These are phyloP conservation scores for Rhodinocichla rosea DNA, from an alignment of 2,113 vertebrate species.

Conservation along the genomic window DNA sequence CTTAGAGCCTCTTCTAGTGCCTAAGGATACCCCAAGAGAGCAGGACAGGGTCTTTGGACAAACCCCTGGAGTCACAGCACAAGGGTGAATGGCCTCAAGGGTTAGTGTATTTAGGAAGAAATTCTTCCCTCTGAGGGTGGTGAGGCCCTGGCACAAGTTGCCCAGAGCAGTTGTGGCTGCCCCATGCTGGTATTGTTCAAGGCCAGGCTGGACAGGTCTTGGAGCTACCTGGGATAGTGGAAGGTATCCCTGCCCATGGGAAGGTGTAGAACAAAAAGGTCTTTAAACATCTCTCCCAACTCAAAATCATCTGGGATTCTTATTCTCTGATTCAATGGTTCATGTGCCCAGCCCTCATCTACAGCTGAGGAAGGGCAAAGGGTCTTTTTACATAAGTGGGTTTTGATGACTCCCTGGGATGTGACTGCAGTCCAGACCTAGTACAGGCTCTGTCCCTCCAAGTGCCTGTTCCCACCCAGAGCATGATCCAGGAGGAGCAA, in stretches of 20 bases:
- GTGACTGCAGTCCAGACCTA: not conserved
- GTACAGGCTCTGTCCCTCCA: not conserved
- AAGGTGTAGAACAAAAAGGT: not conserved
- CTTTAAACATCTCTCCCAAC: not conserved
- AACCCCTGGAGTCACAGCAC: not conserved
- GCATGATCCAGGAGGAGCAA: not conserved
- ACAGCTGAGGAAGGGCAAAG: not conserved
- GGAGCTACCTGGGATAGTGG: not conserved
- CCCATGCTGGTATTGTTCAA: not conserved
- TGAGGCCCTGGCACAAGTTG: not conserved
- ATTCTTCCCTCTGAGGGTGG: not conserved
- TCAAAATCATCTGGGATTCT: not conserved
- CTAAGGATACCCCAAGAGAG: not conserved
- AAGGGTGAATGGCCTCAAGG: not conserved
- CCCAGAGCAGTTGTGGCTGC: not conserved
- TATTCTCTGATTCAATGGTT: not conserved
- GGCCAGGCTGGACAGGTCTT: not conserved
- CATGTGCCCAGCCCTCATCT: not conserved
- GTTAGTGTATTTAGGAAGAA: not conserved
- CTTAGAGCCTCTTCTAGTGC: not conserved
- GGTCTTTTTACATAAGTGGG: fast-evolving
- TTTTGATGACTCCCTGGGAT: not conserved
- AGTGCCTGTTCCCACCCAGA: not conserved
- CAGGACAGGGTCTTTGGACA: not conserved
- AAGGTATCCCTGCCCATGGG: not conserved